Conservation (phyloP, 2,888 invertebrate genomes). For the Sisyra terminalis region DNA sequence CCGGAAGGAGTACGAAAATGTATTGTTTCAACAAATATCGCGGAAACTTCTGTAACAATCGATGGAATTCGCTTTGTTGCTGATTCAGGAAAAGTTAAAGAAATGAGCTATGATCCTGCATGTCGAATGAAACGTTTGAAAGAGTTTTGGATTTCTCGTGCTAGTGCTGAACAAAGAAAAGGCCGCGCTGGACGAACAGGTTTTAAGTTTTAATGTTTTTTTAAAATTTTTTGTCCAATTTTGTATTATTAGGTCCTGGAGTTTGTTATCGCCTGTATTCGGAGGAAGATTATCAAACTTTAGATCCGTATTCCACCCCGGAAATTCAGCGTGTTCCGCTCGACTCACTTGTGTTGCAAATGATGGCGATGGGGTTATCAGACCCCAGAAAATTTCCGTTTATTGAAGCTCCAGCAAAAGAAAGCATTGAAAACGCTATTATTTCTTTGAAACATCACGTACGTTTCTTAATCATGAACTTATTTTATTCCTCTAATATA, state of each 20-base stretch:
- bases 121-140: conserved; percentile 81
- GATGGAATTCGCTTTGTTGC: conserved; percentile 95
- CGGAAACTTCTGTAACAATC: conserved; percentile 96
- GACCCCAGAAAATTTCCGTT: conserved; percentile 89
- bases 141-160: conserved; percentile 95
- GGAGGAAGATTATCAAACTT: conserved; percentile 60
- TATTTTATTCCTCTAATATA: no score
- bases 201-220: conserved; percentile 14
- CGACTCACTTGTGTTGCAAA: conserved; percentile 77
- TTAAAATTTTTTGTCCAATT: no score
- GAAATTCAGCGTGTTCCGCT: conserved; percentile 90
- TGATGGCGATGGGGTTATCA: conserved; percentile 86
- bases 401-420: conserved; percentile 75
- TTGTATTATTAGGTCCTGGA: conserved; percentile 58
- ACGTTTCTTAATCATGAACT: no score
- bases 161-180: conserved; percentile 92
- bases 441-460: conserved; percentile 75
- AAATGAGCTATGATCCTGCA: conserved; percentile 88
- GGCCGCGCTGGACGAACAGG: conserved; percentile 87
- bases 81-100: conserved; percentile 94
- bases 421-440: conserved; percentile 75
- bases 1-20: conserved; percentile 92
- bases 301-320: conserved; percentile 77
- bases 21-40: conserved; percentile 94
- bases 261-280: conserved; percentile 83